Percentiles rank a stretch among this genome's conserved stretches.
phyloP scores from a whole-genome alignment of 2,797 vertebrate species.

The Sebastiscus tertius region DNA sequence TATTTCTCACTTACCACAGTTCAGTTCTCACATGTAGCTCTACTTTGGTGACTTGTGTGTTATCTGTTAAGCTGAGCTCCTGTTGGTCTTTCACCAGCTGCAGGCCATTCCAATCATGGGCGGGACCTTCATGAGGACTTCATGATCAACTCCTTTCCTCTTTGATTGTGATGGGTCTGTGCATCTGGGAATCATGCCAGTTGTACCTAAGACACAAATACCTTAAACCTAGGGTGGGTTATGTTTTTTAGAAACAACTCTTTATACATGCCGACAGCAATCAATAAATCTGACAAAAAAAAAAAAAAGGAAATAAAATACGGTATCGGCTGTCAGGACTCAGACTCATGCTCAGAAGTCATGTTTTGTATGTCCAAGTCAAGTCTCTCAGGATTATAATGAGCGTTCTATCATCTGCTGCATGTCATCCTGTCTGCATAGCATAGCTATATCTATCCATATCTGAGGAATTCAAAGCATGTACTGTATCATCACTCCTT shows the following conservation, averaged over 20 bases:
- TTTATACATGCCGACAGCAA: neutral
- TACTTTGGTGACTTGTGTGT: neutral
- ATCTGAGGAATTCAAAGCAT: no score
- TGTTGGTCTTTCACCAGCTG: slow-evolving; percentile 21
- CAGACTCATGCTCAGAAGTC: no score
- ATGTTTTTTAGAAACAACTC: neutral
- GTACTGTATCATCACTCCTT: no score
- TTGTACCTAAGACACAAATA: neutral
- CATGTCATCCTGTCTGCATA: no score
- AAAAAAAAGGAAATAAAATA: neutral
- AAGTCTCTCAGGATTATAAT: no score
- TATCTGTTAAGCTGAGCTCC: neutral
- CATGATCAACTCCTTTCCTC: neutral
- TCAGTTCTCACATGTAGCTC: neutral
- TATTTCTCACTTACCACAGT: slow-evolving; percentile 9
- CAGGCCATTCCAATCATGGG: slow-evolving; percentile 28
- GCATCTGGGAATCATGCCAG: neutral
- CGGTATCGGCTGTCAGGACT: no score
- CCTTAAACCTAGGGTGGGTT: neutral
- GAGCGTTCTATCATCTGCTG: no score
- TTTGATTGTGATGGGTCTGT: neutral
- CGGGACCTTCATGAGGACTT: neutral
- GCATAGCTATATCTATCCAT: no score
- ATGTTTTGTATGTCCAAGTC: no score
- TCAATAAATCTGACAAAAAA: neutral